Evolutionary conservation across 2,113 vertebrate genomes (phyloP).

Genomic region (Spea bombifrons): DNA sequence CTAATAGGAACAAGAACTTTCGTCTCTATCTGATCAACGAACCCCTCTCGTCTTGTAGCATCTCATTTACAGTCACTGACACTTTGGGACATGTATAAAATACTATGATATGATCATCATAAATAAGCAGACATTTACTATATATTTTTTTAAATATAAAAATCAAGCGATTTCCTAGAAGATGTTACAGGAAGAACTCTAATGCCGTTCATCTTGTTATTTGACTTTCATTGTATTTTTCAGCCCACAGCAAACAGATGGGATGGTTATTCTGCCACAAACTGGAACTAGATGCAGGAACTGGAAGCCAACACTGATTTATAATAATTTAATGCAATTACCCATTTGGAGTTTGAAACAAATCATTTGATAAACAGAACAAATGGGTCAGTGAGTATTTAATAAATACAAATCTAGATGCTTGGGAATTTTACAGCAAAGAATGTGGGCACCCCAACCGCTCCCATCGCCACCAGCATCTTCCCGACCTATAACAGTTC

Average conservation of each 20-base stretch:
- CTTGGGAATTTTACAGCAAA: no score
- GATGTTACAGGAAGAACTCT: conserved; percentile 2
- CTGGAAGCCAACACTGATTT: conserved; percentile 36
- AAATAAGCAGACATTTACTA: no score
- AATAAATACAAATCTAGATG: neutral
- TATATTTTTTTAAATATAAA: no score
- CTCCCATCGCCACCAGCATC: no score
- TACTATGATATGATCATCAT: no score
- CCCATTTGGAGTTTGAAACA: conserved; percentile 8
- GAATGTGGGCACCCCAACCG: no score
- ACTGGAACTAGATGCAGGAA: conserved; percentile 32
- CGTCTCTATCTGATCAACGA: neutral
- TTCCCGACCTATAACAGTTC: no score
- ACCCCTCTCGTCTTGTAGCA: neutral
- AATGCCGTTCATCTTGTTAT: conserved; percentile 24
- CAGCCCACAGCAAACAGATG: conserved; percentile 44
- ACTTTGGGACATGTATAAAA: neutral
- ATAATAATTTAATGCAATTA: conserved; percentile 32
- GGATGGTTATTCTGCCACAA: conserved; percentile 44
- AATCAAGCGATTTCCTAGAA: conserved; percentile 25
- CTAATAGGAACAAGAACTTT: no score
- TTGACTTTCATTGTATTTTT: conserved; percentile 34
- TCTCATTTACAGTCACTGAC: neutral
- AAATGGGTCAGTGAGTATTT: conserved; percentile 1
- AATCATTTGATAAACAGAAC: conserved; percentile 21